These are phyloP conservation scores for Tyrophagus putrescentiae DNA, from an alignment of 1,140 invertebrate genomes.

Conservation along the genomic window DNA sequence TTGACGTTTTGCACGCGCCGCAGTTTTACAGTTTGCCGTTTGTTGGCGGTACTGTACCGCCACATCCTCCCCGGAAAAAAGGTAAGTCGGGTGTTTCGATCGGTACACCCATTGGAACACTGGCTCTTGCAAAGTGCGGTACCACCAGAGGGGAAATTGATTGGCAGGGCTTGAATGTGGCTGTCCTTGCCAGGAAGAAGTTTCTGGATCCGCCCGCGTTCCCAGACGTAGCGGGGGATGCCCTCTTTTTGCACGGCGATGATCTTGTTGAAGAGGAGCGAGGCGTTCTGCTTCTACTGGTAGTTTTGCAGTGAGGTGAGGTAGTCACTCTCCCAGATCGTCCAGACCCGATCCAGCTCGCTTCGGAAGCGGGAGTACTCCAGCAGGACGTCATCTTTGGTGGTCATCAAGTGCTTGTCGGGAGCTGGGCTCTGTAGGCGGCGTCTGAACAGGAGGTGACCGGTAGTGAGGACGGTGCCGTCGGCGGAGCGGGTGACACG, in stretches of 20 bases:
- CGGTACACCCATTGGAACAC: not conserved
- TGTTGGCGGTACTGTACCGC: too few species aligned
- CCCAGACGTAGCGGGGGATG: not conserved
- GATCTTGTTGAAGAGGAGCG: not conserved
- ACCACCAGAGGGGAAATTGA: too few species aligned
- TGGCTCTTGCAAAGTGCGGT: not conserved
- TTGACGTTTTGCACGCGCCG: too few species aligned
- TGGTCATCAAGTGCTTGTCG: not conserved
- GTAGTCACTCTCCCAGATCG: not conserved
- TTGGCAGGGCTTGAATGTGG: too few species aligned
- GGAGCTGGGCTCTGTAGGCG: not conserved
- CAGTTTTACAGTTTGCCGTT: too few species aligned
- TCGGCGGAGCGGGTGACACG: too few species aligned
- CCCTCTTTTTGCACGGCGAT: not conserved
- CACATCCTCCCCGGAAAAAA: too few species aligned
- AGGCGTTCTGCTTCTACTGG: not conserved
- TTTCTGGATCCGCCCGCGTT: not conserved
- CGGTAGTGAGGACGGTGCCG: not conserved
- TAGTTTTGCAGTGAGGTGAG: too few species aligned
- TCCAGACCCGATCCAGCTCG: not conserved
- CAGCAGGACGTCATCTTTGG: not conserved
- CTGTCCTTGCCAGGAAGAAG: not conserved
- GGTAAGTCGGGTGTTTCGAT: not conserved
- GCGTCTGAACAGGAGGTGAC: not conserved
- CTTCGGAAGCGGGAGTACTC: not conserved